Evolutionary conservation across 1,140 invertebrate genomes (phyloP), one percentile per base, ranked within the genome.

Genomic region (Drosophila nasuta): DNA sequence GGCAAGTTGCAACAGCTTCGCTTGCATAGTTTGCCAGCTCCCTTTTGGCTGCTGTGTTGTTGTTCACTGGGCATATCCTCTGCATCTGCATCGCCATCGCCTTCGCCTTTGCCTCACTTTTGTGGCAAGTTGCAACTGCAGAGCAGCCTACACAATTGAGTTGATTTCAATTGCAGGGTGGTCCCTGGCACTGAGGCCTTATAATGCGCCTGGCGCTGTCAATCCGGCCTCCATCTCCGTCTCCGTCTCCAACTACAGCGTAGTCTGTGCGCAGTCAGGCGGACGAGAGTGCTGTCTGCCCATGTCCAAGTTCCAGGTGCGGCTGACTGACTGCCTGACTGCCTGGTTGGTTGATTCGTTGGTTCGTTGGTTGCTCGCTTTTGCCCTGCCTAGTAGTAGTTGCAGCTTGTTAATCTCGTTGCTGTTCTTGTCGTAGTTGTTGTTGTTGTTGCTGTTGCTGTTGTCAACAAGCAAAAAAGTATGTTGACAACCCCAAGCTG

Each of bases 351-450:
- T 30, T 75, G 77, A 49, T 68, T 82, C 75, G 56, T 75, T 83
- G 20, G 25, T 25, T 35, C 30, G 51, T 51, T 82, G 81, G 67
- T 58, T 78, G 57, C 64, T 69, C 83, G 80, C 57, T 63, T 82
- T 75, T 83, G 81, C 73, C 81, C 70, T 75, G 81, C 81, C 81
- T 85, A 77, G 81, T 85, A 85, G 81, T 85, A 85, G 81, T 85
- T 85, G 77, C 59, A 85, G 81, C 81, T 85, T 85, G 81, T 85
- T 85, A 85, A 85, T 85, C 81, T 81, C 73, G 80, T 83, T 83
- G 72, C 51, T 66, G 77, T 73, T 63, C 41, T 51, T 38, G 58
- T 38, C 59, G 35, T 48, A 43, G 59, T 81, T 80, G 43, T 30
- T 33, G 30, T 33, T 33, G 51, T 35, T 51, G 60, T 28, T 63